These are phyloP conservation scores for Thripadectes ignobilis DNA, from an alignment of 2,797 vertebrate species.

Conservation along the genomic window DNA sequence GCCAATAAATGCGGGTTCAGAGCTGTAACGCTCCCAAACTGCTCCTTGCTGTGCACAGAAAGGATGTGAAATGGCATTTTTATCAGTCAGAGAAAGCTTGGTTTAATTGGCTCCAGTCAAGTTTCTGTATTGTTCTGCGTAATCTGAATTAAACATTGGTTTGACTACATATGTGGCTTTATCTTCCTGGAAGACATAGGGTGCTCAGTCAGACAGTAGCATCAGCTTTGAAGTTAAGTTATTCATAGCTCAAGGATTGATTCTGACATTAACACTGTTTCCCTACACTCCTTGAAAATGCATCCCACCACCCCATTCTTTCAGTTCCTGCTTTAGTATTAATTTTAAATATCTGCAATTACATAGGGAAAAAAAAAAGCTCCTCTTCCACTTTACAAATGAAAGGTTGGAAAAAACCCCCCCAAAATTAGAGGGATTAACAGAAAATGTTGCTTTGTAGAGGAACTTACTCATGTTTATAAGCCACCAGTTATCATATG, in stretches of 20 bases:
- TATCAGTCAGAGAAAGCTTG: constrained; percentile 56
- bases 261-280: constrained; percentile 54
- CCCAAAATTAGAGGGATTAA: neutral
- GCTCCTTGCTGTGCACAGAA: neutral
- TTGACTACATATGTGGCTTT: constrained; percentile 55
- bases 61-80: constrained; percentile 21
- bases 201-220: constrained; percentile 50
- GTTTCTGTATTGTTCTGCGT: constrained; percentile 44
- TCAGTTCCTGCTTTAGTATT: constrained; percentile 36
- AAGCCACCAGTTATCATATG: neutral
- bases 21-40: neutral
- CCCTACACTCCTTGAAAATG: constrained; percentile 18
- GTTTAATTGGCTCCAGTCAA: constrained; percentile 64
- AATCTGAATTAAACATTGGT: constrained; percentile 72
- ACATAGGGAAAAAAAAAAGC: neutral
- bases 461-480: neutral
- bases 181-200: constrained; percentile 62
- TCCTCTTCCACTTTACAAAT: neutral
- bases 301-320: constrained; percentile 41
- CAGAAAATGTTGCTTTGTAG: neutral
- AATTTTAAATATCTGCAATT: constrained; percentile 41
- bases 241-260: constrained; percentile 64
- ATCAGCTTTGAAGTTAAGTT: constrained; percentile 71
- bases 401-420: neutral
- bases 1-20: neutral